phyloP scores from a whole-genome alignment of 1,140 invertebrate genomes.

The Proales similis region DNA sequence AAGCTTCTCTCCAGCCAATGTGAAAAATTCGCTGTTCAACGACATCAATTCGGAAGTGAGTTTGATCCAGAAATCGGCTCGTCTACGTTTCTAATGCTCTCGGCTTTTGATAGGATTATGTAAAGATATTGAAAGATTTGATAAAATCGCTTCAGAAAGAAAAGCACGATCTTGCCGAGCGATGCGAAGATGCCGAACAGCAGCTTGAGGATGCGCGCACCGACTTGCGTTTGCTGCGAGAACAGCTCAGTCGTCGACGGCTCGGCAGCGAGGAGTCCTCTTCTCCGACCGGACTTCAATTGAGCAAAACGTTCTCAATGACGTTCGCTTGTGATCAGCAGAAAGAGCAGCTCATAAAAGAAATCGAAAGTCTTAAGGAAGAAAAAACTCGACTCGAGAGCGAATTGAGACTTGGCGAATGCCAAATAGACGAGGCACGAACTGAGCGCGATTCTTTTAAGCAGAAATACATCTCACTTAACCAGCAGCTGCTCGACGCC shows the following conservation, averaged over 20 bases:
- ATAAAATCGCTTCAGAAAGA: conserved; percentile 28
- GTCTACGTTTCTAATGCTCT: not conserved
- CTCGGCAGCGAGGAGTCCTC: conserved; percentile 3
- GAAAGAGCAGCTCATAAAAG: not conserved
- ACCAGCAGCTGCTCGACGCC: not conserved
- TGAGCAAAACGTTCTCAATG: not conserved
- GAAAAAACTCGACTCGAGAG: conserved; percentile 18
- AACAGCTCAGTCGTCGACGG: conserved; percentile 22
- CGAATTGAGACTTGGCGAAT: conserved; percentile 6
- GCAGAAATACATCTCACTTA: conserved; percentile 17
- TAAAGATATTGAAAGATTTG: conserved; percentile 19
- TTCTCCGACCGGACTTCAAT: not conserved
- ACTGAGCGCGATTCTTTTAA: conserved; percentile 34
- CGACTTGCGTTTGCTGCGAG: conserved; percentile 14
- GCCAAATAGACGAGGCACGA: conserved; percentile 34
- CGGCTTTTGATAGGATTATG: conserved; percentile 4
- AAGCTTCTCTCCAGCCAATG: no score
- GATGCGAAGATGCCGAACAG: conserved; percentile 20
- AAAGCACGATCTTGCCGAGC: not conserved
- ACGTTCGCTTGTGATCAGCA: conserved; percentile 5
- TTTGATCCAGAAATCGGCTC: no score
- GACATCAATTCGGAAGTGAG: conserved; percentile 24
- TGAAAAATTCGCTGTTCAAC: conserved; percentile 10
- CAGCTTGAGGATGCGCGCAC: not conserved
- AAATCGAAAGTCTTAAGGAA: conserved; percentile 25